Evolutionary conservation across 1,140 invertebrate species (phyloP).

Genomic region (Aricia agestis): DNA sequence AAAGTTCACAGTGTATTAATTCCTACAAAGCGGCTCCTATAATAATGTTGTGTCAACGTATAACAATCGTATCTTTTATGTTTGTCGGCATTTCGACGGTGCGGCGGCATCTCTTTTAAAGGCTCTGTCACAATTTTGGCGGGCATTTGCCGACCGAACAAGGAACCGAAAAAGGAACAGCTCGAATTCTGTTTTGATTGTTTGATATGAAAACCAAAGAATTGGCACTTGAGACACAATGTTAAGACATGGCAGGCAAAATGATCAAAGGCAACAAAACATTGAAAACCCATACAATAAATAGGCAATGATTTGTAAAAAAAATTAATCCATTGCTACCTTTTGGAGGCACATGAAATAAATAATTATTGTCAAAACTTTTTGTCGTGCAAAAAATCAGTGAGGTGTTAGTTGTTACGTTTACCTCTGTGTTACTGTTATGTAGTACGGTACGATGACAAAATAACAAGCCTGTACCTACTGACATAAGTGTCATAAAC

Average conservation of each 20-base stretch:
- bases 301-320: slow-evolving; percentile 21
- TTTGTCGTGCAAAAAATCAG: not conserved
- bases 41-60: slow-evolving; percentile 51
- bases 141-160: slow-evolving; percentile 43
- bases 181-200: slow-evolving; percentile 61
- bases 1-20: slow-evolving; percentile 20
- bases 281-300: slow-evolving; percentile 7
- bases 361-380: not conserved
- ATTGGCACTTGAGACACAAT: slow-evolving; percentile 49
- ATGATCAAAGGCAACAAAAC: slow-evolving; percentile 10
- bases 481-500: too few species aligned
- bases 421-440: too few species aligned
- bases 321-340: not conserved
- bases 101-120: slow-evolving; percentile 39
- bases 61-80: slow-evolving; percentile 49
- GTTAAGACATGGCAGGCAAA: slow-evolving; percentile 39
- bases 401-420: not conserved
- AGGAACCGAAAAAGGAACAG: slow-evolving; percentile 47
- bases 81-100: slow-evolving; percentile 36
- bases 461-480: too few species aligned
- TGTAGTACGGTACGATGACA: too few species aligned
- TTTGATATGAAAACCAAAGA: slow-evolving; percentile 59
- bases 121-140: slow-evolving; percentile 59
- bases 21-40: slow-evolving; percentile 45
- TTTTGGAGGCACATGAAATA: slow-evolving; percentile 5